Percentiles rank a stretch among this genome's conserved stretches.
Evolutionary conservation across 2,113 vertebrate genomes (phyloP).

Genomic region (Channa maculata): DNA sequence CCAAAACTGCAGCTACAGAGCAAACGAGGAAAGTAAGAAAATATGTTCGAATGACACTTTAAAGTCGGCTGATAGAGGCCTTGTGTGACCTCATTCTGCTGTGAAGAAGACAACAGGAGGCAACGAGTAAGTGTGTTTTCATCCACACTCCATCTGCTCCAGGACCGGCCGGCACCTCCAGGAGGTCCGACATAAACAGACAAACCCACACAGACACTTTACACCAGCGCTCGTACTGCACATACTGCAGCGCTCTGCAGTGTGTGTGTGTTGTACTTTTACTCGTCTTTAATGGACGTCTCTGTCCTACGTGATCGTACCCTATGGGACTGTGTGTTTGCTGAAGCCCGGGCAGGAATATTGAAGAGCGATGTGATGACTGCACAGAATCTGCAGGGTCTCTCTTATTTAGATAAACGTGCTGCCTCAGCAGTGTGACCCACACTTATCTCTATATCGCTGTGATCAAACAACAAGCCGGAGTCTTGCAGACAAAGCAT

Average conservation of each 20-base stretch:
- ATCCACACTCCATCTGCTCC: conserved; percentile 52
- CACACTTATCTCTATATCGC: conserved; percentile 43
- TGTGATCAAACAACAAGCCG: conserved; percentile 40
- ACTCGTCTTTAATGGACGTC: not conserved
- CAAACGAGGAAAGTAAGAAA: too few species aligned
- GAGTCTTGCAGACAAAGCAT: conserved; percentile 48
- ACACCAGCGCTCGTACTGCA: too few species aligned
- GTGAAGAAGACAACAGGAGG: conserved; percentile 22
- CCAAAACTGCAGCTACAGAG: too few species aligned
- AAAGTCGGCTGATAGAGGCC: too few species aligned
- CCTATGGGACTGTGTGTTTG: conserved; percentile 20
- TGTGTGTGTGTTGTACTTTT: not conserved
- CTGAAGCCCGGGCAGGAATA: conserved; percentile 8
- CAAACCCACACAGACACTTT: not conserved
- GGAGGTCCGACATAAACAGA: conserved; percentile 38
- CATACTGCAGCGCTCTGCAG: not conserved
- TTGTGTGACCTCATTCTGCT: conserved; percentile 27
- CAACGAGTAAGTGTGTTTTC: conserved; percentile 40
- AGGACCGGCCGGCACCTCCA: conserved; percentile 53
- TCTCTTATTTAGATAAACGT: conserved; percentile 40
- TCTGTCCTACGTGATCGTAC: not conserved
- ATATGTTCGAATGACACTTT: too few species aligned
- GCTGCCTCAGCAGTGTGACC: conserved; percentile 38
- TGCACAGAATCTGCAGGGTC: conserved; percentile 30
- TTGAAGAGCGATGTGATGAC: conserved; percentile 37